Base-by-base conservation (phyloP, 2,113 vertebrate species). In the Rattus rattus region DNA sequence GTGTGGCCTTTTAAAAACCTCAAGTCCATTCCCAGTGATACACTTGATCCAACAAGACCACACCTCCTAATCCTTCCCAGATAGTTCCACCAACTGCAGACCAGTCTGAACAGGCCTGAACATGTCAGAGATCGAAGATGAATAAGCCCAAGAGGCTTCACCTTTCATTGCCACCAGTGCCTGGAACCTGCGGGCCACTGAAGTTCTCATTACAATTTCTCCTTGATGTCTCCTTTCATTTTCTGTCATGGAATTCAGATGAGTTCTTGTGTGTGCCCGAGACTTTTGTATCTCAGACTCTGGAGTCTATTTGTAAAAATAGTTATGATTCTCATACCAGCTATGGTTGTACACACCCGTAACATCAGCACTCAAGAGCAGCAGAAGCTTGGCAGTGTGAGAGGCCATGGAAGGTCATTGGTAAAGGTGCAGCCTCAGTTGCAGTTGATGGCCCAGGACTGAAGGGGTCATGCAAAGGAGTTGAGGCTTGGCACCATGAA, bases 241-340 rank as follows among this genome's bases (percentile, higher is more conserved):
- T 49, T 12, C 47, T 77, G 36, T 67, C 49, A 5, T 54, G 13
- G 59, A 36, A 65, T 56, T 91, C 67, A 19, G 72, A n/a, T 0
- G 52, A 77, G 39, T 12, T 73, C 92, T 97, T 30, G 26, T 22
- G 24, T 19, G 7, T 5, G n/a, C 65, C 0, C n/a, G 39, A 69
- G 72, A 36, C 47, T 94, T 96, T 85, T 75, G 24, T 56, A 54
- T 67, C 39, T 91, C 67, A 17, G 91, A 81, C 54, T 61, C 47
- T 93, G 86, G 59, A 73, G 72, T 76, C 85, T 65, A 30, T 92
- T 85, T 91, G 63, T 36, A 95, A 92, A 96, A 88, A 94, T 76
- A 36, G 94, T 85, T 49, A 92, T 49, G 52, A 8, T 63, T 76
- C 9, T 75, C 52, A 39, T 30, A 59, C 69, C 54, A 39, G 54